These are phyloP conservation scores for Drosophila hamatofila DNA, from an alignment of 2,888 invertebrate species.

Conservation along the genomic window DNA sequence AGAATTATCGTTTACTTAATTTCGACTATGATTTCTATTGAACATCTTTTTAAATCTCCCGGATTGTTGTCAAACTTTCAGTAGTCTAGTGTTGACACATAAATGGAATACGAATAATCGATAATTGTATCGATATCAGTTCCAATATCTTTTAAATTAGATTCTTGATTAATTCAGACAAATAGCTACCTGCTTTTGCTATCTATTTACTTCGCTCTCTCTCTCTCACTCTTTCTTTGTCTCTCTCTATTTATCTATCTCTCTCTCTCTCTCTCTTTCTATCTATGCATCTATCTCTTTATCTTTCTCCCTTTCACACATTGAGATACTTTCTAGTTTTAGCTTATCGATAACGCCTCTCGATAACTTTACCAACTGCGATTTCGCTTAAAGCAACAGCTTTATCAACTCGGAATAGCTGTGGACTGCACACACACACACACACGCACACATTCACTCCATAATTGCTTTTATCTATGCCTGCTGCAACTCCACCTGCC, in stretches of 20 bases:
- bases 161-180: not conserved
- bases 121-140: not conserved
- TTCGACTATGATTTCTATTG: too few species aligned
- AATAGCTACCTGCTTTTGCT: too few species aligned
- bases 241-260: too few species aligned
- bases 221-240: too few species aligned
- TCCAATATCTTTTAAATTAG: not conserved
- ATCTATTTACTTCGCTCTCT: too few species aligned
- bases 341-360: not conserved
- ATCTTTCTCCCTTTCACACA: not conserved
- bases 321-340: not conserved
- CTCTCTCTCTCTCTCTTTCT: too few species aligned
- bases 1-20: too few species aligned
- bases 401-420: slow-evolving; percentile 10
- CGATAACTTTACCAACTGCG: not conserved
- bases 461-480: slow-evolving; percentile 30
- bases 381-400: not conserved
- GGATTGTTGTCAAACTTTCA: too few species aligned
- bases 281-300: too few species aligned
- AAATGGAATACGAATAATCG: not conserved
- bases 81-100: too few species aligned
- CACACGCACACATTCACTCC: slow-evolving; percentile 8
- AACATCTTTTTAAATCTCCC: too few species aligned
- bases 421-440: not conserved
- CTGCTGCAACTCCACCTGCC: not conserved